Evolutionary conservation across 2,888 invertebrate genomes (phyloP).

Genomic region (Synergus laeviventris): DNA sequence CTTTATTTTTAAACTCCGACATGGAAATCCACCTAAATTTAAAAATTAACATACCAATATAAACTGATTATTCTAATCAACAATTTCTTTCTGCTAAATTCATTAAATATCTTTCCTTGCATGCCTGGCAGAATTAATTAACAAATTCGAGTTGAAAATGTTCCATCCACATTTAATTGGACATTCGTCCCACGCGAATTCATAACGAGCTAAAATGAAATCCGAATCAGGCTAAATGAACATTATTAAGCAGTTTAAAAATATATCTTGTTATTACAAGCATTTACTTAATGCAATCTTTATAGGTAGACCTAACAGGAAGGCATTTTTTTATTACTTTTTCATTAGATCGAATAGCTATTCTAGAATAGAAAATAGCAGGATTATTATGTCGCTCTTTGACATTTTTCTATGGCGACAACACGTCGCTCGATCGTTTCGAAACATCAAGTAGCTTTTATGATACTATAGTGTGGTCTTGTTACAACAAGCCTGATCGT

Average conservation of each 20-base stretch:
- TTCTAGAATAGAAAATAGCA: background rate
- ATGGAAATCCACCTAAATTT: background rate
- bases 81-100: background rate
- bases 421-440: background rate
- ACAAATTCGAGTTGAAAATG: background rate
- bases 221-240: conserved; percentile 3
- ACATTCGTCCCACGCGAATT: background rate
- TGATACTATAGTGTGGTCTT: conserved; percentile 18
- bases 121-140: conserved; percentile 25
- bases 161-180: conserved; percentile 23
- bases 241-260: background rate
- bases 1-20: no score
- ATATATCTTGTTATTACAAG: background rate
- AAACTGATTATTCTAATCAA: background rate
- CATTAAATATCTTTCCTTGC: background rate
- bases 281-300: background rate
- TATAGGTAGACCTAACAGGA: background rate
- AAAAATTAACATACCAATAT: background rate
- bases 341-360: background rate
- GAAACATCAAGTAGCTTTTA: conserved; percentile 11
- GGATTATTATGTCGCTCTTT: no score
- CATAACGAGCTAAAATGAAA: background rate
- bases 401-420: conserved; percentile 10
- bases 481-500: conserved; percentile 12
- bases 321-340: background rate